These are phyloP conservation scores for Acromyrmex charruanus DNA, from an alignment of 1,140 invertebrate genomes.

Conservation along the genomic window DNA sequence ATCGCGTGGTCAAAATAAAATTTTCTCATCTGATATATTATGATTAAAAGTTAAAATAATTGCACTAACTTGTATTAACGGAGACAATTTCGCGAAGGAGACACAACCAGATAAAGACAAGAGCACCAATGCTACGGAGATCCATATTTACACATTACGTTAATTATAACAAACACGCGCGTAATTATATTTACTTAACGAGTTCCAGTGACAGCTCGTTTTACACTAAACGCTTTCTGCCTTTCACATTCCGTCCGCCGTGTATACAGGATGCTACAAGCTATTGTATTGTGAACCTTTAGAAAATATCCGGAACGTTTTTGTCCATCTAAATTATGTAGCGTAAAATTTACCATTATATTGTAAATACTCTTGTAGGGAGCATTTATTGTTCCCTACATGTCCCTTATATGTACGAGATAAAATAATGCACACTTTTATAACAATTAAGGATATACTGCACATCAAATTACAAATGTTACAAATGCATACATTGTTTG, in stretches of 20 bases:
- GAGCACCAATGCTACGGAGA: not conserved
- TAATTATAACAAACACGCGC: not conserved
- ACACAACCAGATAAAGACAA: conserved; percentile 14
- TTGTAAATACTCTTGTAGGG: no score
- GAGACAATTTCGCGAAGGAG: not conserved
- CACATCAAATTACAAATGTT: not conserved
- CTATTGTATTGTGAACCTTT: conserved; percentile 14
- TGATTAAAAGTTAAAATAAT: not conserved
- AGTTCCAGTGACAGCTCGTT: not conserved
- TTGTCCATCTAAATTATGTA: conserved; percentile 32
- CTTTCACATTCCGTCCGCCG: not conserved
- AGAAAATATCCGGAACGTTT: conserved; percentile 38
- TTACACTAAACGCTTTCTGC: conserved; percentile 35
- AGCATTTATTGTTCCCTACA: not conserved
- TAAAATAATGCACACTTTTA: not conserved
- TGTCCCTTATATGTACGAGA: not conserved
- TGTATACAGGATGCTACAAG: conserved; percentile 15
- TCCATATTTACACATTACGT: conserved; percentile 28
- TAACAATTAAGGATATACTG: not conserved
- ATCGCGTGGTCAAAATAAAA: not conserved
- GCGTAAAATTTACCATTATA: conserved; percentile 20
- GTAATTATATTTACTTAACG: conserved; percentile 23
- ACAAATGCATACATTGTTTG: not conserved
- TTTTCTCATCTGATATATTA: not conserved
- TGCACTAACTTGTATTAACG: not conserved